Conservation (phyloP, 2,113 vertebrate genomes). For the Tetraodon nigroviridis region DNA sequence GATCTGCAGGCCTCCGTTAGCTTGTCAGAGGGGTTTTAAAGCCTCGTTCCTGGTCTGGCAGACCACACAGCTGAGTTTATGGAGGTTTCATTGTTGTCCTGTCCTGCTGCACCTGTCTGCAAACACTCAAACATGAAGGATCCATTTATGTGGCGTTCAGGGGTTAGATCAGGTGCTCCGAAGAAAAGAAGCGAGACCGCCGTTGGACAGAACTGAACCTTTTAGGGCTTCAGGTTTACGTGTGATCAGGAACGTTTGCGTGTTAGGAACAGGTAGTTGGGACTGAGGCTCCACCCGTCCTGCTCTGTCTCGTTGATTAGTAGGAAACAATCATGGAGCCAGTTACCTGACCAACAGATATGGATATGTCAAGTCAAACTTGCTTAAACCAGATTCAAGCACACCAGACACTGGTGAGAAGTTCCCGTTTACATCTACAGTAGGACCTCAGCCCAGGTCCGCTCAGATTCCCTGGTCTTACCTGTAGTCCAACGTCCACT, state of each 20-base stretch:
- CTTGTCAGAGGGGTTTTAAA: constrained; percentile 29
- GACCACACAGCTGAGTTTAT: constrained; percentile 58
- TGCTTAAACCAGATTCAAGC: not conserved
- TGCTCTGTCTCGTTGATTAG: too few species aligned
- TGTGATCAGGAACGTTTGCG: too few species aligned
- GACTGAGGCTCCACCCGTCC: too few species aligned
- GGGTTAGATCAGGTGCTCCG: not conserved
- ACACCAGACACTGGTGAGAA: not conserved
- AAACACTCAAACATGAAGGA: constrained; percentile 12
- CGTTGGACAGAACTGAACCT: too few species aligned
- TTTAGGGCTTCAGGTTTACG: too few species aligned
- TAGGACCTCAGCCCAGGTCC: too few species aligned
- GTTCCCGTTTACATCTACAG: too few species aligned
- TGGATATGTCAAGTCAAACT: not conserved
- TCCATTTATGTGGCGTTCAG: constrained; percentile 4
- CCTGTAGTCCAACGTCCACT: too few species aligned
- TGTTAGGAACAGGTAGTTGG: too few species aligned
- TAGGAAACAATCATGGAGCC: too few species aligned
- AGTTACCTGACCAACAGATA: too few species aligned
- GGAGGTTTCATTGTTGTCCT: constrained; percentile 48
- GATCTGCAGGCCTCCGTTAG: constrained; percentile 27
- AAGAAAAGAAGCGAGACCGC: not conserved
- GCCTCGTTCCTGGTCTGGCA: constrained; percentile 21
- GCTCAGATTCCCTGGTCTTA: too few species aligned
- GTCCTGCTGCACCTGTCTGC: constrained; percentile 41